phyloP scores from a whole-genome alignment of 2,113 vertebrate species.

The Andinoacara biseriatus region DNA sequence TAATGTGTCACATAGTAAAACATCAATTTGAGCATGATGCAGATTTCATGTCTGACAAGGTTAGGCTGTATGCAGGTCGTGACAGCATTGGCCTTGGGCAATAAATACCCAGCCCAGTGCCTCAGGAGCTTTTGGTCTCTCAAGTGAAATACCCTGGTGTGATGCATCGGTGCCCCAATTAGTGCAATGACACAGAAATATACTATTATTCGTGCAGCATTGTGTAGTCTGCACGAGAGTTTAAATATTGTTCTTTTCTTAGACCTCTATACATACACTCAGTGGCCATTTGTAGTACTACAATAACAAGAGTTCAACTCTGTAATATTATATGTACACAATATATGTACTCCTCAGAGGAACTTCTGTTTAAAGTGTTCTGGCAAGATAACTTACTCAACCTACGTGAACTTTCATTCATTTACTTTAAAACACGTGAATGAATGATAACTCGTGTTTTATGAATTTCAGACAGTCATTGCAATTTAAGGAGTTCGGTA shows the following conservation, averaged over 20 bases:
- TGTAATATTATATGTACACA: background rate
- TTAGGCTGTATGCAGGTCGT: conserved; percentile 83
- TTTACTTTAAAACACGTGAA: background rate
- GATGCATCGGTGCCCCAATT: conserved; percentile 73
- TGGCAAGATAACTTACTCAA: background rate
- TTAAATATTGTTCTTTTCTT: conserved; percentile 43
- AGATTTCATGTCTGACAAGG: conserved; percentile 88
- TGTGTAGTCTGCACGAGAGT: conserved; percentile 43
- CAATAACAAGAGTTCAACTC: conserved; percentile 22
- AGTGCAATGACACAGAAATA: conserved; percentile 73
- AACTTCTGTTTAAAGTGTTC: background rate
- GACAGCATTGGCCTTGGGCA: conserved; percentile 77
- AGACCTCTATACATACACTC: background rate
- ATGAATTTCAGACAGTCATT: background rate
- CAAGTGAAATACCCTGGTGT: conserved; percentile 67
- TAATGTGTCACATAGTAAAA: conserved; percentile 91
- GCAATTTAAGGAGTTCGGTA: background rate
- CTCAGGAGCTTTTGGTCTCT: conserved; percentile 68
- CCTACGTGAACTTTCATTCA: too few species aligned
- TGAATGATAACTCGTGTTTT: background rate
- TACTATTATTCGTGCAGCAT: conserved; percentile 32
- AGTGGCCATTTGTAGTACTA: conserved; percentile 40
- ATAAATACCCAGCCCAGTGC: conserved; percentile 72
- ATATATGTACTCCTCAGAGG: background rate
- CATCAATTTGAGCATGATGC: conserved; percentile 90